Evolutionary conservation across 2,797 vertebrate species (phyloP), one percentile per base, ranked within the genome.

Genomic region (Brotula barbata): DNA sequence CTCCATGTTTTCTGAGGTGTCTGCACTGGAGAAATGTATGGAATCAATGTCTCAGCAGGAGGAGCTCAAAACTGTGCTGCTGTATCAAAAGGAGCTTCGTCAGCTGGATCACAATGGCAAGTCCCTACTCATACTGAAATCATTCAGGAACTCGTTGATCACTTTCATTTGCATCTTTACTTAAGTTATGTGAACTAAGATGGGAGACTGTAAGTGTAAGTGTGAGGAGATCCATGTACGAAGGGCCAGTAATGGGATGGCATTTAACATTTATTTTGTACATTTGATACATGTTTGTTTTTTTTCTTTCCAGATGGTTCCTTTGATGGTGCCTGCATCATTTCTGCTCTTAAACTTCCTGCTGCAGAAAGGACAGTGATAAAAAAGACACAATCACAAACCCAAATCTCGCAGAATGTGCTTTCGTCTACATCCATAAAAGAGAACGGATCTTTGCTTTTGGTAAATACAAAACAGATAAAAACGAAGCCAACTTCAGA

Each of bases 41-140:
- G 59, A 71, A 50, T 57, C 85, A n/a, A 72, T 89, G 51, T 75
- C 73, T 45, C 66, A 63, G 12, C 63, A 23, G 7, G 77, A 82
- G 14, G 80, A 82, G 15, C 68, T 88, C 6, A 73, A 49, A 63
- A 58, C 56, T 3, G 53, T 83, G 34, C 64, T 80, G 52, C 68
- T 52, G 10, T 44, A 71, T 63, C 84, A 78, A 1, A 85, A 63
- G 48, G 31, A 73, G 28, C 37, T 67, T 20, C 22, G 7, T 7
- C 71, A 42, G 0, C 61, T 75, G 37, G 76, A 82, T 37, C 40
- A 47, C 15, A 55, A 56, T 25, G 77, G 87, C 57, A 63, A 49
- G 67, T 16, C 13, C 20, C 21, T 44, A 14, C 2, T 21, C 9
- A 42, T 16, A 42, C 11, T 16, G 14, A 41, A 42, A 33, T 42